Evolutionary conservation across 1,140 invertebrate genomes (phyloP).

Genomic region (Drosophila neocordata): DNA sequence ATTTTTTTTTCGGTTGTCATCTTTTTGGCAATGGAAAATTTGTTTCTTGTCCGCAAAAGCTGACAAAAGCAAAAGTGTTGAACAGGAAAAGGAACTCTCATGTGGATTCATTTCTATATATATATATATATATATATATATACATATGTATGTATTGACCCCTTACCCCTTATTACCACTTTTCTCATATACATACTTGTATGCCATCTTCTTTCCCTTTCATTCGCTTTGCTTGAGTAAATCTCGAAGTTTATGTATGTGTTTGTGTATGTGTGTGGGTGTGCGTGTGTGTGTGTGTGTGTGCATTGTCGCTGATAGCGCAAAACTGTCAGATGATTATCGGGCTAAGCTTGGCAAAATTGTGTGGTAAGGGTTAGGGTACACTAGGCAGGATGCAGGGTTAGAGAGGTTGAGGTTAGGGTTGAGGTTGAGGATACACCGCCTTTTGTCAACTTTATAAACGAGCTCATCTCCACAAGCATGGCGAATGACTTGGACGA

Average conservation of each 20-base stretch:
- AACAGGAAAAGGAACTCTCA: constrained; percentile 30
- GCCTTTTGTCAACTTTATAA: constrained; percentile 81
- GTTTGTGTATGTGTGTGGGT: neutral
- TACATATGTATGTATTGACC: too few species aligned
- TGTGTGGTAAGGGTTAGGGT: constrained; percentile 4
- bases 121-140: too few species aligned
- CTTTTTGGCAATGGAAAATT: constrained; percentile 42
- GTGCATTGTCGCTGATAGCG: constrained; percentile 71
- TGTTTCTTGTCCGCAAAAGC: constrained; percentile 50
- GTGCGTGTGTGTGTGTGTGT: constrained; percentile 14
- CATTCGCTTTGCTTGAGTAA: constrained; percentile 8
- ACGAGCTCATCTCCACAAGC: constrained; percentile 60
- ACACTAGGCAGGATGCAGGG: constrained; percentile 13
- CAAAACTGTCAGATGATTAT: constrained; percentile 80
- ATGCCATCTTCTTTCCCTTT: constrained; percentile 1
- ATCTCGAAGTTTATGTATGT: neutral
- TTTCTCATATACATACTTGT: neutral
- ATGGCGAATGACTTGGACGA: constrained; percentile 44
- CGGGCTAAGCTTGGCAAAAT: constrained; percentile 27
- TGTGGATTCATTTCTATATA: constrained; percentile 17
- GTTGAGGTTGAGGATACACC: constrained; percentile 34
- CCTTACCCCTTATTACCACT: too few species aligned
- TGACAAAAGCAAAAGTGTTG: constrained; percentile 56
- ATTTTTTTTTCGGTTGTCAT: constrained; percentile 33
- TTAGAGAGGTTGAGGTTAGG: neutral